These are phyloP conservation scores for Coreoperca whiteheadi DNA, from an alignment of 2,113 vertebrate genomes.

Conservation along the genomic window DNA sequence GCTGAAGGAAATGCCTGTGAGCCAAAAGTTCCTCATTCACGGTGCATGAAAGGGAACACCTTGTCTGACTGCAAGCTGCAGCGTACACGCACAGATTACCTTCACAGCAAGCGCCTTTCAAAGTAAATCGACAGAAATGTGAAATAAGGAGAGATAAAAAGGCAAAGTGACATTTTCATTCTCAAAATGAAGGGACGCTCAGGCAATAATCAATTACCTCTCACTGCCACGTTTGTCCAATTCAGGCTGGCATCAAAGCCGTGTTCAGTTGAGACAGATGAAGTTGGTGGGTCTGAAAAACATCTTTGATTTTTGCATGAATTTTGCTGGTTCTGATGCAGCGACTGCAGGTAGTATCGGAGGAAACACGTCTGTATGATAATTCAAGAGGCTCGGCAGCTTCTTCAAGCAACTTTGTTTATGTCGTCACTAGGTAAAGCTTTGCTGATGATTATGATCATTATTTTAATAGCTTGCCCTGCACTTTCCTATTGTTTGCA, in stretches of 20 bases:
- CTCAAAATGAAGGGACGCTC: conserved; percentile 13
- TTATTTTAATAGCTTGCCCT: background rate
- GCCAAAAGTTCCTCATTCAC: conserved; percentile 57
- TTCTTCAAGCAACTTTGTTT: conserved; percentile 51
- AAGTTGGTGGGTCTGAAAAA: conserved; percentile 40
- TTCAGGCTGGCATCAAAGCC: conserved; percentile 58
- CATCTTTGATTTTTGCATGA: conserved; percentile 47
- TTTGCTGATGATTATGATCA: conserved; percentile 8
- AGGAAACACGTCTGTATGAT: background rate
- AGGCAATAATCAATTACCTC: conserved; percentile 62
- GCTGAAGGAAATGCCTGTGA: conserved; percentile 46
- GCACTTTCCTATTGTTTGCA: background rate
- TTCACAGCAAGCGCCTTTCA: conserved; percentile 53
- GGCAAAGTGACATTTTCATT: conserved; percentile 35
- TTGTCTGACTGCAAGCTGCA: conserved; percentile 58
- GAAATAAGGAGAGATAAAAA: conserved; percentile 50
- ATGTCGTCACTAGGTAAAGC: conserved; percentile 1
- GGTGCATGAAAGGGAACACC: conserved; percentile 63
- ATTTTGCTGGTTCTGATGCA: conserved; percentile 4
- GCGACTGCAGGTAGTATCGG: conserved; percentile 5
- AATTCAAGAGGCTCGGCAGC: conserved; percentile 26
- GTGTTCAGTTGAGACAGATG: conserved; percentile 9
- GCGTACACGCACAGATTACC: conserved; percentile 34
- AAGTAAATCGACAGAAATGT: conserved; percentile 36
- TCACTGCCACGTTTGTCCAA: conserved; percentile 34